These are phyloP conservation scores for Amiota communis DNA, from an alignment of 2,888 invertebrate species.

Conservation along the genomic window DNA sequence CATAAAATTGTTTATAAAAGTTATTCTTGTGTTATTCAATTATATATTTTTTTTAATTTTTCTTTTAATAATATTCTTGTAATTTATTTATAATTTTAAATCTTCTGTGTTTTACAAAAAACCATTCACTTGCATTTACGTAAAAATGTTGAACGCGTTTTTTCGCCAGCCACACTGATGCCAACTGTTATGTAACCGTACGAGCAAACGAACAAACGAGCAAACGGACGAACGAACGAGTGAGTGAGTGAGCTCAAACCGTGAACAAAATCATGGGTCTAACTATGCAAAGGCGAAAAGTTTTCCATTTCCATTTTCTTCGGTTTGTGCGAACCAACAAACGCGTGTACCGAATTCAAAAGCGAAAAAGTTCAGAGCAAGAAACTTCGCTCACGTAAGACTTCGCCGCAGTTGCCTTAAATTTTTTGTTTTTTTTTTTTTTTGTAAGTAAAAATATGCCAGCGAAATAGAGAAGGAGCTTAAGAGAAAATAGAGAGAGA, in stretches of 20 bases:
- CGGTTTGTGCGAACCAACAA: neutral
- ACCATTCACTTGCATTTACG: slow-evolving; percentile 40
- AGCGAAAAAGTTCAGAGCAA: neutral
- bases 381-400: neutral
- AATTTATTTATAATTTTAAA: neutral
- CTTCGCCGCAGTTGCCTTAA: neutral
- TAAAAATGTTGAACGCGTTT: slow-evolving; percentile 54
- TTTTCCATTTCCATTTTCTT: slow-evolving; percentile 16
- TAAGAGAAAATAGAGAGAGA: neutral
- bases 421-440: too few species aligned
- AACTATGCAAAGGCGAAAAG: slow-evolving; percentile 11
- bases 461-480: neutral
- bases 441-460: too few species aligned
- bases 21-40: slow-evolving; percentile 31
- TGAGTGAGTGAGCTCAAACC: neutral
- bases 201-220: slow-evolving; percentile 42
- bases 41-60: slow-evolving; percentile 44
- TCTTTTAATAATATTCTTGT: slow-evolving; percentile 17
- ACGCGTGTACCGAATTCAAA: neutral
- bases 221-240: too few species aligned
- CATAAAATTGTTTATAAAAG: neutral
- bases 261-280: slow-evolving; percentile 27
- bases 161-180: slow-evolving; percentile 51
- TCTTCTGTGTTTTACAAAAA: neutral
- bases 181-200: slow-evolving; percentile 69